Percentiles rank a stretch among this genome's conserved stretches.
Evolutionary conservation across 1,140 invertebrate genomes (phyloP).

Genomic region (Tetramorium simillimum): DNA sequence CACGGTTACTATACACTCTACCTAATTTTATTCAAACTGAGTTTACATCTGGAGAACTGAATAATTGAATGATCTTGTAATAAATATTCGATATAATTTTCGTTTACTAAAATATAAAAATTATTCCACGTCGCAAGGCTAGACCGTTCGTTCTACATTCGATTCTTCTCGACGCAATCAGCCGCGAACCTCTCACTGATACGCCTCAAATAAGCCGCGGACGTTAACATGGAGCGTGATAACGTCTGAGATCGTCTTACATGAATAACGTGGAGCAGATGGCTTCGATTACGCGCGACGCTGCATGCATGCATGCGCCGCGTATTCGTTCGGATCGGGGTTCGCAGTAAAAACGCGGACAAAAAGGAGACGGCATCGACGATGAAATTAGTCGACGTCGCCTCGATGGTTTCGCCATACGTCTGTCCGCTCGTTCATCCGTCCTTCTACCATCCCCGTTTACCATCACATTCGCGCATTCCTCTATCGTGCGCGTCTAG

Average conservation of each 20-base stretch:
- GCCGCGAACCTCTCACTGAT: neutral
- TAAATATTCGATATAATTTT: neutral
- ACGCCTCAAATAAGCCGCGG: neutral
- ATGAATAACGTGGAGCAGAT: neutral
- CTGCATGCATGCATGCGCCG: conserved; percentile 33
- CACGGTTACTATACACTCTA: neutral
- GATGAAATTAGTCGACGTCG: conserved; percentile 71
- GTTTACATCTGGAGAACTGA: neutral
- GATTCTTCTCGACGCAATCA: neutral
- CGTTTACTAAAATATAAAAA: neutral
- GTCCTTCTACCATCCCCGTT: conserved; percentile 16
- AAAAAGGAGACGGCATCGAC: conserved; percentile 30
- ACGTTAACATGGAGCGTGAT: conserved; percentile 14
- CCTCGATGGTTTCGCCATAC: conserved; percentile 8
- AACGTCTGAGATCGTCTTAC: conserved; percentile 2
- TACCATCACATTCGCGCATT: conserved; percentile 7
- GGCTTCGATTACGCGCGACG: neutral
- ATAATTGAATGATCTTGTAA: too few relatives aligned
- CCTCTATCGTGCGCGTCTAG: neutral
- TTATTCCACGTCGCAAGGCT: neutral
- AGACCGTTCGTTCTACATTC: neutral
- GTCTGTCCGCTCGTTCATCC: neutral
- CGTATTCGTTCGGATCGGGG: conserved; percentile 34
- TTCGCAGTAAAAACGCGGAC: neutral
- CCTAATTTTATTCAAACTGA: neutral